Percentiles rank a stretch among this genome's conserved stretches.
phyloP scores from a whole-genome alignment of 2,888 invertebrate species.

The Strigamia crassipes region DNA sequence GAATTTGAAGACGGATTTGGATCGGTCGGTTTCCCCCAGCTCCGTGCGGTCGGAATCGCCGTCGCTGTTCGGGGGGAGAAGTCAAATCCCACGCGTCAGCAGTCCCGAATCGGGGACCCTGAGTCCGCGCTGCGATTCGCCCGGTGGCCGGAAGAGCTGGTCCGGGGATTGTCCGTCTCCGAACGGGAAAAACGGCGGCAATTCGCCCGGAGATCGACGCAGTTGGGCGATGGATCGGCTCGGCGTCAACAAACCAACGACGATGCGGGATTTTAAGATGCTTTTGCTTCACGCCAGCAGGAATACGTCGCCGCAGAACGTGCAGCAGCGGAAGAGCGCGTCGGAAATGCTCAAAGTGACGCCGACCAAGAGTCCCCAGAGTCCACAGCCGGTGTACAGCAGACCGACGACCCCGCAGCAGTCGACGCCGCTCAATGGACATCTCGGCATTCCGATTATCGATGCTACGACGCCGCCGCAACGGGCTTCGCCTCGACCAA shows the following conservation, averaged over 20 bases:
- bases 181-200: not conserved
- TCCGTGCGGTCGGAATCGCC: constrained; percentile 52
- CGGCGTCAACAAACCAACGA: constrained; percentile 68
- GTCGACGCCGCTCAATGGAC: constrained; percentile 59
- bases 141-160: constrained; percentile 49
- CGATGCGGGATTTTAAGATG: constrained; percentile 81
- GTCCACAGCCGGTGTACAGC: constrained; percentile 20
- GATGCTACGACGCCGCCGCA: not conserved
- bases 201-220: constrained; percentile 57
- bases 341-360: constrained; percentile 53
- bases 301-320: constrained; percentile 48
- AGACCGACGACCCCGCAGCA: constrained; percentile 51
- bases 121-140: not conserved
- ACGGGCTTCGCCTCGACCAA: not conserved
- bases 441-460: not conserved
- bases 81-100: not conserved
- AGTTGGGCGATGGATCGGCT: constrained; percentile 57
- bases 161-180: constrained; percentile 45
- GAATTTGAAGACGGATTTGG: constrained; percentile 53
- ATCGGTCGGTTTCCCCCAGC: constrained; percentile 51
- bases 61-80: constrained; percentile 1
- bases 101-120: constrained; percentile 31
- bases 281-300: constrained; percentile 58
- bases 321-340: constrained; percentile 53
- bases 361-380: constrained; percentile 47